phyloP scores from a whole-genome alignment of 2,888 invertebrate species.

The Morpho deidamia region DNA sequence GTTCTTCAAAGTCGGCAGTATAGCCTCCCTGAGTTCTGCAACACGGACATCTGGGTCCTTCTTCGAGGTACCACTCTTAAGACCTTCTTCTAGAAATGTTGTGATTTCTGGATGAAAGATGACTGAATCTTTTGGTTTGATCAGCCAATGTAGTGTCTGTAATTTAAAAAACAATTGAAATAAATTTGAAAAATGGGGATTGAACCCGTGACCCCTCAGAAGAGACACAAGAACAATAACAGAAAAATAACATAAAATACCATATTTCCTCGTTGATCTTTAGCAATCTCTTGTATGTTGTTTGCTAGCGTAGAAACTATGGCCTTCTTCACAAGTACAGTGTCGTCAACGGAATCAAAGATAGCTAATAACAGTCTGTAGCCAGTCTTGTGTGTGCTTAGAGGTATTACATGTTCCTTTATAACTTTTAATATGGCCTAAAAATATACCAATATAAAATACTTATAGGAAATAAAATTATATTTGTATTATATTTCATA shows the following conservation, averaged over 20 bases:
- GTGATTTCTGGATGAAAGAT: conserved; percentile 91
- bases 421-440: conserved; percentile 91
- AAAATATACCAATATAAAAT: conserved; percentile 24
- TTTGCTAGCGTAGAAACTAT: conserved; percentile 84
- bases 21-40: conserved; percentile 83
- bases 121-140: conserved; percentile 87
- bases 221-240: too few species aligned
- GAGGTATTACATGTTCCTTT: conserved; percentile 88
- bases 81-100: conserved; percentile 85
- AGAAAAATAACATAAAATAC: conserved; percentile 60
- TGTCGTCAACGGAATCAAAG: conserved; percentile 95
- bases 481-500: too few species aligned
- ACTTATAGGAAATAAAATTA: too few species aligned
- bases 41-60: conserved; percentile 83
- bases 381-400: conserved; percentile 92
- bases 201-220: too few species aligned
- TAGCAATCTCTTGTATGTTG: conserved; percentile 82
- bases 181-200: too few species aligned
- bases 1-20: conserved; percentile 78
- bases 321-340: conserved; percentile 91
- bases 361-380: conserved; percentile 89
- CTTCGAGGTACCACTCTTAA: conserved; percentile 84
- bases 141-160: conserved; percentile 87
- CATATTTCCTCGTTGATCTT: conserved; percentile 89
- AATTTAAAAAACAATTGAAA: conserved; percentile 16